These are phyloP conservation scores for Toxotes chatareus DNA, from an alignment of 2,113 vertebrate genomes.

Conservation along the genomic window DNA sequence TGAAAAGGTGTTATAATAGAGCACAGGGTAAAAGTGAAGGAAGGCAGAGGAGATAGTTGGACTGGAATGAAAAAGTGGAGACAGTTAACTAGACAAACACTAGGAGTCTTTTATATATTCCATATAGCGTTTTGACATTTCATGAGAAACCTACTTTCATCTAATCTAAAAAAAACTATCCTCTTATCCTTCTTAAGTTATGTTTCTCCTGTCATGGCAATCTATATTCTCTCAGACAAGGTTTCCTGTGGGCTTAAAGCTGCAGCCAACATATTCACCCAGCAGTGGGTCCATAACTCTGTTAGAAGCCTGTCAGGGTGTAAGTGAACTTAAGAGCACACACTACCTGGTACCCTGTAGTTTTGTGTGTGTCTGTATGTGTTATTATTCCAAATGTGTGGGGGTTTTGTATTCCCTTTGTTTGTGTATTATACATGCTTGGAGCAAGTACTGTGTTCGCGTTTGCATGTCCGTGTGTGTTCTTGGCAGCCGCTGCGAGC, in stretches of 20 bases:
- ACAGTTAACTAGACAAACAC: background rate
- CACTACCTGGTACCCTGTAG: slow-evolving; percentile 19
- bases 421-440: slow-evolving; percentile 35
- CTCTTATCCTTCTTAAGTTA: slow-evolving; percentile 6
- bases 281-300: slow-evolving; percentile 44
- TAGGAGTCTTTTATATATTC: background rate
- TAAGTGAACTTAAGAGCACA: slow-evolving; percentile 9
- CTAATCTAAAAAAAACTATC: too few relatives aligned
- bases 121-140: background rate
- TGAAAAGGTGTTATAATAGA: slow-evolving; percentile 51
- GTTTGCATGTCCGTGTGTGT: slow-evolving; percentile 52
- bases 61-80: background rate
- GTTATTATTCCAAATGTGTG: slow-evolving; percentile 30
- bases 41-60: background rate
- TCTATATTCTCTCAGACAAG: slow-evolving; percentile 7
- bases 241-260: slow-evolving; percentile 34
- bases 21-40: slow-evolving; percentile 7
- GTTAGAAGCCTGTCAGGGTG: slow-evolving; percentile 19
- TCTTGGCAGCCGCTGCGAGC: slow-evolving; percentile 53
- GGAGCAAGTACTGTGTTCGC: slow-evolving; percentile 31
- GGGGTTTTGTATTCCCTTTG: background rate
- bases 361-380: slow-evolving; percentile 36
- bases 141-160: background rate
- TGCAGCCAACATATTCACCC: slow-evolving; percentile 27
- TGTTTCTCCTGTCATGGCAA: slow-evolving; percentile 8